Base-by-base conservation (phyloP, 2,113 vertebrate species). In the Oncorhynchus keta region DNA sequence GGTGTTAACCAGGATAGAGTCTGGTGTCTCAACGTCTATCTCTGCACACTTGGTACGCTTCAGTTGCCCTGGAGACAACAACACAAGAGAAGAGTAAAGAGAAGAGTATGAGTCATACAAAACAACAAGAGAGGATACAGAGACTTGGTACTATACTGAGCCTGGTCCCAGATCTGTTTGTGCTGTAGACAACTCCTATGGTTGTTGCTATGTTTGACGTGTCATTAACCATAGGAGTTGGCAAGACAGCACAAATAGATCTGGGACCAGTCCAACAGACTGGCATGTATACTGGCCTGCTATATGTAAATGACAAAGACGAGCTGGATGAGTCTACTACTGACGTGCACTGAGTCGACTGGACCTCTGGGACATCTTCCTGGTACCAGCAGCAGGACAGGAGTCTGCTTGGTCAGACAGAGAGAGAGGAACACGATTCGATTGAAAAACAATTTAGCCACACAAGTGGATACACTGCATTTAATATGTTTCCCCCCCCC, bases 1-100 rank as follows among this genome's bases (percentile, higher is more conserved):
- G 39, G 97, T 99, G 92, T 99, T 99, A 70, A 99, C 97, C 68
- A 99, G 90, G 89, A 99, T 99, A 72, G 98, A 99, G 87, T 99
- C 98, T 0, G 98, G 98, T 0, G 98, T 99, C 88, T 99, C 98
- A 82, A 99, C 98, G 6, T 99, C 98, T 26, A 99, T 99, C 74
- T 97, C 96, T 0, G 94, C 95, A 73, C 95, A 95, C 84, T 93
- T 96, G 0, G 94, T 91, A 3, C 96, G 93, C 91, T 96, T 98
- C 88, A 99, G 93, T 76, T 98, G 97, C 70, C 97, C 98, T 99
- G 4, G 2, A 76, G 83, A 2, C 64, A 85, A 68, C 84, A 26
- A 75, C 30, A 62, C 51, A 24, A n/a, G 1, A 70, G 24, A 39
- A 1, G 55, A 72, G 2, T 39, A 35, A 16, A 16, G 1, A 70